phyloP scores from a whole-genome alignment of 2,888 invertebrate species.

The Eledona agricola region DNA sequence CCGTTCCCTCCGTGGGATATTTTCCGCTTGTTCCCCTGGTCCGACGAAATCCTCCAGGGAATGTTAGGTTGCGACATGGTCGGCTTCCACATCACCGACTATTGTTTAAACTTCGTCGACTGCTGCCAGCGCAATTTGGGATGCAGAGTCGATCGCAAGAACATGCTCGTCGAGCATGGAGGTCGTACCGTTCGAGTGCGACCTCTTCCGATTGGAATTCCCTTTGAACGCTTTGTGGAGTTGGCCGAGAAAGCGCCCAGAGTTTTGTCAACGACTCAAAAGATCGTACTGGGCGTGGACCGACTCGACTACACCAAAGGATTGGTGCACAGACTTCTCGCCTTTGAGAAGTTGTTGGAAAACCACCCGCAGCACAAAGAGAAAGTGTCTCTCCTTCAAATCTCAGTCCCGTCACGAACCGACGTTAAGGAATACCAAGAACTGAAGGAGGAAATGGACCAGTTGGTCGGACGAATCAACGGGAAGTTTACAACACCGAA shows the following conservation, averaged over 20 bases:
- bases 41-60: constrained; percentile 92
- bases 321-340: constrained; percentile 81
- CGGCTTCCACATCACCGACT: constrained; percentile 90
- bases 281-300: constrained; percentile 88
- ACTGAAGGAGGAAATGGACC: constrained; percentile 89
- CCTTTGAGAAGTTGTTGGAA: constrained; percentile 82
- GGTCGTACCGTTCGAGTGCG: constrained; percentile 85
- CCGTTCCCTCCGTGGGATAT: constrained; percentile 96
- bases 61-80: constrained; percentile 94
- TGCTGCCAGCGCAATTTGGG: constrained; percentile 89
- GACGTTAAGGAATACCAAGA: constrained; percentile 92
- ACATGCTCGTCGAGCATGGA: constrained; percentile 85
- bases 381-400: constrained; percentile 84
- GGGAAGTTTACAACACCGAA: constrained; percentile 89
- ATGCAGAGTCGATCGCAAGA: constrained; percentile 88
- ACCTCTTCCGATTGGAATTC: constrained; percentile 89
- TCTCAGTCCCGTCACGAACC: constrained; percentile 87
- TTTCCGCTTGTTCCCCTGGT: constrained; percentile 89
- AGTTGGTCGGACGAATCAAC: constrained; percentile 86
- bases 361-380: constrained; percentile 88
- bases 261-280: constrained; percentile 75
- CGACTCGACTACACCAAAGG: constrained; percentile 92
- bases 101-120: constrained; percentile 90
- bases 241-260: constrained; percentile 75
- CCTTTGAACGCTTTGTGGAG: constrained; percentile 85